Evolutionary conservation across 2,888 invertebrate genomes (phyloP).

Genomic region (Volucella zonaria): DNA sequence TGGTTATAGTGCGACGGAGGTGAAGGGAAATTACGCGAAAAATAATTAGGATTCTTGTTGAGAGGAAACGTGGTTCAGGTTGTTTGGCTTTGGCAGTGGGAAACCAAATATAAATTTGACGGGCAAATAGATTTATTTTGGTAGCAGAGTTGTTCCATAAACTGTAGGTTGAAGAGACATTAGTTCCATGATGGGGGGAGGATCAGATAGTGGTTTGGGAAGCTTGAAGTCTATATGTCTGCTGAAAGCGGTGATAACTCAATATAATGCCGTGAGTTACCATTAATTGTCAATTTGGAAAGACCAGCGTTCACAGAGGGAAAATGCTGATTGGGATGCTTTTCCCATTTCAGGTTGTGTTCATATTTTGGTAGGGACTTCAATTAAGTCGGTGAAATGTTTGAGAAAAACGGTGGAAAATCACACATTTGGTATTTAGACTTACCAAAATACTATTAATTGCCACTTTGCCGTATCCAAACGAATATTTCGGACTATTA

Average conservation of each 20-base stretch:
- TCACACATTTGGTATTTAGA: too few relatives aligned
- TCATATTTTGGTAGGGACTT: too few relatives aligned
- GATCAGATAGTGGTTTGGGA: too few relatives aligned
- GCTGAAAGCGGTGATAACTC: slow-evolving; percentile 18
- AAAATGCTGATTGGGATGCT: not conserved
- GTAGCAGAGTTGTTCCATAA: slow-evolving; percentile 32
- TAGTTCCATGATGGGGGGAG: slow-evolving; percentile 10
- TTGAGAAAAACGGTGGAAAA: too few relatives aligned
- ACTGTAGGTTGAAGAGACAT: slow-evolving; percentile 20
- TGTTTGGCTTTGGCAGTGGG: slow-evolving; percentile 19
- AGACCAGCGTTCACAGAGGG: not conserved
- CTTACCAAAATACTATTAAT: too few relatives aligned
- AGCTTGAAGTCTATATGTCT: not conserved
- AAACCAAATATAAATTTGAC: slow-evolving; percentile 46
- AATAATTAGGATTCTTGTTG: slow-evolving; percentile 69
- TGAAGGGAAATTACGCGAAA: slow-evolving; percentile 31
- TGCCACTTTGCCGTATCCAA: too few relatives aligned
- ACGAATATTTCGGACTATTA: too few relatives aligned
- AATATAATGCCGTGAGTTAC: slow-evolving; percentile 34
- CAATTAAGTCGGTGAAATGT: too few relatives aligned
- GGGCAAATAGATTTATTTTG: slow-evolving; percentile 63
- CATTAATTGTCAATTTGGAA: slow-evolving; percentile 14
- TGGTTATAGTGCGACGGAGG: not conserved
- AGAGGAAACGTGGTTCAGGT: slow-evolving; percentile 34
- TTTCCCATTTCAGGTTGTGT: too few relatives aligned